Evolutionary conservation across 2,888 invertebrate genomes (phyloP).

Genomic region (Dynastes maya): DNA sequence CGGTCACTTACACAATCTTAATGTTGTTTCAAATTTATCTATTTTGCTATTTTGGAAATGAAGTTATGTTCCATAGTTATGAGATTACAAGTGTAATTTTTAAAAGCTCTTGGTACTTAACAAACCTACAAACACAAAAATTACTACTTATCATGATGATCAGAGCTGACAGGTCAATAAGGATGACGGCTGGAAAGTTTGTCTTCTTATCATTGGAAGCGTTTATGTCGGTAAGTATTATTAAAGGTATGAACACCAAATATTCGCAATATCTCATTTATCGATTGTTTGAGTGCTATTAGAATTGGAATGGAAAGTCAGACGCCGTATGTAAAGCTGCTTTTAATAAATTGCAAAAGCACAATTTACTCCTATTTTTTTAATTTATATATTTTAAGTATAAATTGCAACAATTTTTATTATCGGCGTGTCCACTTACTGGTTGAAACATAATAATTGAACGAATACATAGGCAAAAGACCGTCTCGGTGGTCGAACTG

Average conservation of each 20-base stretch:
- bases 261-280: too few relatives aligned
- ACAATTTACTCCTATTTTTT: too few relatives aligned
- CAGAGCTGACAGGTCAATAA: slow-evolving; percentile 52
- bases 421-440: too few relatives aligned
- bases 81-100: slow-evolving; percentile 41
- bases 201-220: slow-evolving; percentile 52
- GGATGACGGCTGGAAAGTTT: slow-evolving; percentile 55
- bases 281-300: too few relatives aligned
- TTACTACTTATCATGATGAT: slow-evolving; percentile 52
- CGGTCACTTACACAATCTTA: slow-evolving; percentile 50
- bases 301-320: too few relatives aligned
- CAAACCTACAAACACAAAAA: slow-evolving; percentile 47
- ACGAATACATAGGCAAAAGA: too few relatives aligned
- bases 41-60: slow-evolving; percentile 55
- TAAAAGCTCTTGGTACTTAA: slow-evolving; percentile 48
- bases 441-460: too few relatives aligned
- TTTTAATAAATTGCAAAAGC: too few relatives aligned
- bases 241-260: background rate
- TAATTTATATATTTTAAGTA: too few relatives aligned
- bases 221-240: slow-evolving; percentile 52
- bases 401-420: too few relatives aligned
- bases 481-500: too few relatives aligned
- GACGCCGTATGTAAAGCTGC: too few relatives aligned
- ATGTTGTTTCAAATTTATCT: slow-evolving; percentile 53
- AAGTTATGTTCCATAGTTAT: slow-evolving; percentile 51